phyloP scores from a whole-genome alignment of 1,140 invertebrate species.

The Drosophila pachea region DNA sequence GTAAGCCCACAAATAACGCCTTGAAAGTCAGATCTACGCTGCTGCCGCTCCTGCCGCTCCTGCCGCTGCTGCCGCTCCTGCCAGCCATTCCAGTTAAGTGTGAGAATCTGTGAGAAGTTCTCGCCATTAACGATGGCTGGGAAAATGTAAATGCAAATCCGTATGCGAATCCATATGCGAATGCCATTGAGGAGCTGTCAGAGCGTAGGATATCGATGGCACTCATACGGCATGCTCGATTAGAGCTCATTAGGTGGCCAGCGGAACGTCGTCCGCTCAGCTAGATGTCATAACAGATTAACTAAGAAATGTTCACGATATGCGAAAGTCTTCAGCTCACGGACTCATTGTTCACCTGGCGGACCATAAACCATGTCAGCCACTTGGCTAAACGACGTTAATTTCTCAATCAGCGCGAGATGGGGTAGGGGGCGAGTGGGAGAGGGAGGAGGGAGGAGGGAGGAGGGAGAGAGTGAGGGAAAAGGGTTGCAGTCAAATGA shows the following conservation, averaged over 20 bases:
- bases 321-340: conserved; percentile 14
- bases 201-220: conserved; percentile 73
- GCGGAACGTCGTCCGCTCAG: conserved; percentile 13
- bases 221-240: conserved; percentile 73
- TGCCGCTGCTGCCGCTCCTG: no score
- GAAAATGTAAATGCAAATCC: conserved; percentile 49
- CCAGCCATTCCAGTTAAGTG: conserved; percentile 12
- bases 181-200: conserved; percentile 67
- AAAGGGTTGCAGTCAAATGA: conserved; percentile 52
- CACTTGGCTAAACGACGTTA: conserved; percentile 75
- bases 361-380: conserved; percentile 19
- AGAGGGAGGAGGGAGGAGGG: no score
- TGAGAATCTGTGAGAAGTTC: conserved; percentile 46
- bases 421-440: no score
- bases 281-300: conserved; percentile 77
- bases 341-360: conserved; percentile 19
- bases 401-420: conserved; percentile 61
- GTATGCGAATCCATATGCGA: conserved; percentile 1
- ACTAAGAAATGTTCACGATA: conserved; percentile 48
- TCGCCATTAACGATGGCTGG: conserved; percentile 43
- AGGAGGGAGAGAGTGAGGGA: no score
- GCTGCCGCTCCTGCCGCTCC: no score
- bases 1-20: conserved; percentile 61
- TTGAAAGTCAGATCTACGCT: conserved; percentile 31
- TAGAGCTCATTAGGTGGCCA: conserved; percentile 64